Base-by-base conservation (phyloP, 1,140 invertebrate genomes). In the Aradophagus sp. region DNA sequence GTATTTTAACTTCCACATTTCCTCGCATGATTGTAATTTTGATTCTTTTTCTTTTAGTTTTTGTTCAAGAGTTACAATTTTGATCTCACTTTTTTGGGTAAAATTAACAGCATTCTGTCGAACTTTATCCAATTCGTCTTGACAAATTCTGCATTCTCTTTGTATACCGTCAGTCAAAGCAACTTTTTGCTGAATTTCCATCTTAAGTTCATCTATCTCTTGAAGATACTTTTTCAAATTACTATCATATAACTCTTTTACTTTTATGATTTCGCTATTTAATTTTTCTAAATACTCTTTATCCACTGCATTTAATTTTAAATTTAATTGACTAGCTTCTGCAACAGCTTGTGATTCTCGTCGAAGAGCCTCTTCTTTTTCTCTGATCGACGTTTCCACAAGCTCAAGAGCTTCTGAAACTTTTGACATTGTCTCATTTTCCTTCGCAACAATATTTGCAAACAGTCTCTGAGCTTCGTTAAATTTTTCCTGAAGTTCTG, bases 81-180 rank as follows among this genome's bases (percentile, higher is more conserved):
- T 88, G 0, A 76, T 76, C 44, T 81, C 80, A 0, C 85, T 78
- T 20, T 81, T 73, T 27, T 83, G 80, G 2, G 83, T 45, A 31
- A 78, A 75, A 29, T 83, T 77, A 14, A 84, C 80, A 12, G 84
- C 82, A 39, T 81, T 75, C 35, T 85, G 80, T 20, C 82, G 58
- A 19, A 82, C 74, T 63, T 78, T 87, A 14, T 86, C 83, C 14
- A 89, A 77, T 39, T 87, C 80, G 39, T 87, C 83, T 75, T 87
- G 83, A 0, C 87, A 67, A 32, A 89, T 73, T 80, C 83, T 84
- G 26, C 76, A 85, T 65, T 89, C 88, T 47, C 87, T 87, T 50
- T 85, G 75, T 0, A 69, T 31, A 41, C 78, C 62, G 42, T 86
- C 79, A 1, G 77, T 31, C 2, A 77, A 16, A 0, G 48, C 79